phyloP scores from a whole-genome alignment of 1,140 invertebrate genomes.

The Globodera rostochiensis region DNA sequence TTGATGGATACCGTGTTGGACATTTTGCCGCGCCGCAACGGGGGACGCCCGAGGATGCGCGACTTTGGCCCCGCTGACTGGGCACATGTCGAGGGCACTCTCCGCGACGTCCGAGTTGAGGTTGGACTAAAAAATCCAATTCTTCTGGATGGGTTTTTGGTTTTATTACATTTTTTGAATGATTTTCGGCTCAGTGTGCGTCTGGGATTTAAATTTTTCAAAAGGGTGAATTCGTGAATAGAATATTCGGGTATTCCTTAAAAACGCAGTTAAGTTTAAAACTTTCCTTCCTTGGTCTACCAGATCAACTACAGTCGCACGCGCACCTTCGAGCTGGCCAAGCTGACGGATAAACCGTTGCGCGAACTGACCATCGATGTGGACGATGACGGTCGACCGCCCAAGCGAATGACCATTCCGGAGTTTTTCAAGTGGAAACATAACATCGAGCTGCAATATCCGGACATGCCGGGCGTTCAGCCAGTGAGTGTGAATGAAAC shows the following conservation, averaged over 20 bases:
- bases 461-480: constrained; percentile 33
- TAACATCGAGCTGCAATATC: constrained; percentile 16
- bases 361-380: background rate
- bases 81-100: constrained; percentile 2
- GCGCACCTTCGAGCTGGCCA: constrained; percentile 33
- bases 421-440: constrained; percentile 9
- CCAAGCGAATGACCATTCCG: constrained; percentile 22
- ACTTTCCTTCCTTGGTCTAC: no score
- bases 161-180: no score
- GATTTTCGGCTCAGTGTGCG: no score
- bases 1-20: constrained; percentile 30
- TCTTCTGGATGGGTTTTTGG: no score
- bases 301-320: constrained; percentile 21
- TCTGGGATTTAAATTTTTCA: no score
- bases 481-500: constrained; percentile 4
- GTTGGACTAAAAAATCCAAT: background rate
- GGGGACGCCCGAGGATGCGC: background rate
- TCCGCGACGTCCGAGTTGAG: constrained; percentile 37
- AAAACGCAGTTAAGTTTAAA: no score
- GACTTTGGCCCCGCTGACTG: constrained; percentile 5
- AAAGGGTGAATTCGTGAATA: no score
- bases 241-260: no score
- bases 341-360: constrained; percentile 39
- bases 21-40: constrained; percentile 11
- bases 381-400: background rate